Base-by-base conservation (phyloP, 2,113 vertebrate genomes). In the Anolis sagrei region DNA sequence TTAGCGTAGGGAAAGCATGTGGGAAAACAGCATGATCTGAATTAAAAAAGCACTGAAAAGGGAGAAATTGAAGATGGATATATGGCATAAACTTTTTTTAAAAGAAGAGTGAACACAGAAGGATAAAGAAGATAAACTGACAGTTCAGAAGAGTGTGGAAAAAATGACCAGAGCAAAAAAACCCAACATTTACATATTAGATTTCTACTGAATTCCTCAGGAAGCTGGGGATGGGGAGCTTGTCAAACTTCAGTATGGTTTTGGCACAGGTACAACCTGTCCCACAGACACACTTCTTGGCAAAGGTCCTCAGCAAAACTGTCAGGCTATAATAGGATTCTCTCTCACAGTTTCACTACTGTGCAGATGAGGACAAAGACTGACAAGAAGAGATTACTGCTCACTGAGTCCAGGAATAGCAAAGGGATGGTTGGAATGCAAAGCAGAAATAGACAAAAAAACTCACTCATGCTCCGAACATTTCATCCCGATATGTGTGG, bases 361-460 rank as follows among this genome's bases (percentile, higher is more conserved):
- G 51, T 64, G 62, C 64, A 79, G 76, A 83, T 66, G 69, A 64
- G 76, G 81, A 64, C 58, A 64, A 83, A 79, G 86, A 64, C 54
- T 80, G 77, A 74, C 32, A 66, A 58, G 81, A 79, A 87, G 44
- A 79, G 44, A 64, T 39, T 92, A 86, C 61, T 21, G 58, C 39
- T 87, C 54, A 8, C 39, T 87, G 54, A 11, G 2, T 90, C 75
- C 77, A 62, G 62, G 51, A 84, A 48, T 2, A 14, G 70, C 4
- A 82, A 74, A 78, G 72, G 69, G 54, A 10, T 78, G 69, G 27
- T 77, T 64, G 16, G 61, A 84, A 86, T 66, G 61, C 1, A 66
- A 64, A 79, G 32, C 8, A 81, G 83, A 36, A 36, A 70, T 0
- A 4, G 13, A 87, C 54, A 25, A 64, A 88, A 36, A 69, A 54